Conservation (phyloP, 2,888 invertebrate species). For the Epinotia demarniana region DNA sequence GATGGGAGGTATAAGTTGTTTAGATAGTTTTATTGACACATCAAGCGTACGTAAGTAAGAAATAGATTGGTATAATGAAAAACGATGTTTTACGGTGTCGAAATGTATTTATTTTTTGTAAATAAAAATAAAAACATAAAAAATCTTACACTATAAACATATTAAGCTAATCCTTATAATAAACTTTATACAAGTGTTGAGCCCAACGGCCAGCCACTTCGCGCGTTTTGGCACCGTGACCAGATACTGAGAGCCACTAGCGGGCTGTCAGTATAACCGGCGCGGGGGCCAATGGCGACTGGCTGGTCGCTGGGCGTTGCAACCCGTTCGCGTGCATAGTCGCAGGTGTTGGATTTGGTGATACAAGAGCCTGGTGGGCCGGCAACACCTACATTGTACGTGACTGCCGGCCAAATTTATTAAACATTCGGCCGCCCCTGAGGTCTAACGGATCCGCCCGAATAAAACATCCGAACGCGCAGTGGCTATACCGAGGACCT, state of each 20-base stretch:
- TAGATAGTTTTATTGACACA: background rate
- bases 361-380: constrained; percentile 62
- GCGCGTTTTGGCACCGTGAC: constrained; percentile 48
- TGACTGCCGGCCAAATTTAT: constrained; percentile 68
- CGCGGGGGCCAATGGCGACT: constrained; percentile 61
- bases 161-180: constrained; percentile 77
- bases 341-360: constrained; percentile 76
- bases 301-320: constrained; percentile 70
- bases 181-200: constrained; percentile 82
- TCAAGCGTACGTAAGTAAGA: background rate
- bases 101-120: constrained; percentile 85
- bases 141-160: constrained; percentile 70
- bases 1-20: background rate
- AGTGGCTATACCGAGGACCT: constrained; percentile 43
- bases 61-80: background rate
- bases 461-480: constrained; percentile 65
- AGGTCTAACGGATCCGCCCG: constrained; percentile 65
- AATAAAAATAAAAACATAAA: constrained; percentile 73
- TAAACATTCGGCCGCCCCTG: constrained; percentile 70
- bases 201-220: constrained; percentile 78
- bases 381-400: constrained; percentile 82
- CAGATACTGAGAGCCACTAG: constrained; percentile 37
- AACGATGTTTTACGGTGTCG: constrained; percentile 71
- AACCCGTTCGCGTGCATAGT: constrained; percentile 82
- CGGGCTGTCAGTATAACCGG: constrained; percentile 44